phyloP scores from a whole-genome alignment of 1,140 invertebrate genomes.

The Tetranychus urticae region DNA sequence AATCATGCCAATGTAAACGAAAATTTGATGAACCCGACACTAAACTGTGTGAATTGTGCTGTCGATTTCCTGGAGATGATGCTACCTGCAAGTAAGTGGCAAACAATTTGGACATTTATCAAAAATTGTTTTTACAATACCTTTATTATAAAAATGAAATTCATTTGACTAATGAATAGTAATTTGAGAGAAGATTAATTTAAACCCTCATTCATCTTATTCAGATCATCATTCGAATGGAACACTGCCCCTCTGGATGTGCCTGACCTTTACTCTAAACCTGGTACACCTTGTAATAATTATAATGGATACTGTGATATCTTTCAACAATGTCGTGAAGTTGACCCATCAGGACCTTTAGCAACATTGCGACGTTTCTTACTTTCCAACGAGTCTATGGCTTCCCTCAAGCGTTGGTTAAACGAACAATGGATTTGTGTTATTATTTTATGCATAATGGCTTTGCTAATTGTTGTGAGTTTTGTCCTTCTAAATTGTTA shows the following conservation, averaged over 20 bases:
- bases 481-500: not conserved
- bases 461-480: constrained; percentile 4
- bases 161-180: too few relatives aligned
- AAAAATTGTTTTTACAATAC: too few relatives aligned
- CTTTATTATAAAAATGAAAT: too few relatives aligned
- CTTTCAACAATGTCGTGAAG: constrained; percentile 85
- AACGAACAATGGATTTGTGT: constrained; percentile 11
- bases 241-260: constrained; percentile 64
- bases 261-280: constrained; percentile 70
- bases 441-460: constrained; percentile 2
- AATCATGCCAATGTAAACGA: constrained; percentile 72
- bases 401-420: constrained; percentile 60
- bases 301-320: constrained; percentile 98
- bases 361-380: constrained; percentile 86
- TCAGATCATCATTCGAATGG: constrained; percentile 66
- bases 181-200: too few relatives aligned
- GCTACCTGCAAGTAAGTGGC: constrained; percentile 34
- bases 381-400: constrained; percentile 68
- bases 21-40: constrained; percentile 44
- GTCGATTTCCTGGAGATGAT: constrained; percentile 56
- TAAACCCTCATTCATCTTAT: too few relatives aligned
- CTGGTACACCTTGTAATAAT: constrained; percentile 67
- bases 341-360: constrained; percentile 90
- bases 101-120: not conserved
- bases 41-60: constrained; percentile 70